These are phyloP conservation scores for Forbesichthys papilliferus DNA, from an alignment of 2,113 vertebrate species.

Conservation along the genomic window DNA sequence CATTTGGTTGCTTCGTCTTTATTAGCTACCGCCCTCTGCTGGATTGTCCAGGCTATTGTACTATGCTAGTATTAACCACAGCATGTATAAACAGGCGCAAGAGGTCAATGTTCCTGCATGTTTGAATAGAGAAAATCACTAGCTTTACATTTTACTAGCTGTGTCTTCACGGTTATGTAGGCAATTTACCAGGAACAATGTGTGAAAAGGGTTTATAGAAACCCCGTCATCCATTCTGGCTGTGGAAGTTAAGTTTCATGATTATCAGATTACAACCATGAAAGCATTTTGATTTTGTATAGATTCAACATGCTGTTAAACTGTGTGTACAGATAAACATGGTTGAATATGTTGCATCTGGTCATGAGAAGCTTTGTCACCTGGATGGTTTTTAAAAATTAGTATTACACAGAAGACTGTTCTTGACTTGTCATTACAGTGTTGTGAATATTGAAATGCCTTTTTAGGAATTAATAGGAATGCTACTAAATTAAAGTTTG, in stretches of 20 bases:
- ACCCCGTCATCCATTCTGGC: too few relatives aligned
- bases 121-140: too few relatives aligned
- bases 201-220: too few relatives aligned
- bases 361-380: conserved; percentile 67
- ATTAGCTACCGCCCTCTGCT: too few relatives aligned
- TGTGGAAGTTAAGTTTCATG: too few relatives aligned
- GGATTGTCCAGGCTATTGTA: too few relatives aligned
- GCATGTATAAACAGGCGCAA: too few relatives aligned
- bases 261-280: conserved; percentile 47
- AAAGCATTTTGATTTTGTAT: conserved; percentile 65
- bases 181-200: background rate
- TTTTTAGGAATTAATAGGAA: conserved; percentile 41
- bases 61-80: too few relatives aligned
- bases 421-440: conserved; percentile 66
- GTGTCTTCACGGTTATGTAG: background rate
- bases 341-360: conserved; percentile 70
- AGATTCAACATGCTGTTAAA: conserved; percentile 67
- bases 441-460: conserved; percentile 71
- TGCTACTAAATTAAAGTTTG: conserved; percentile 47
- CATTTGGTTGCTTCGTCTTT: too few relatives aligned
- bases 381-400: conserved; percentile 64
- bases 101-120: too few relatives aligned
- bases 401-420: conserved; percentile 56
- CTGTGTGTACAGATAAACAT: conserved; percentile 67
- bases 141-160: too few relatives aligned